Percentiles rank a stretch among this genome's conserved stretches.
Evolutionary conservation across 2,888 invertebrate species (phyloP).

Genomic region (Drosophila merina): DNA sequence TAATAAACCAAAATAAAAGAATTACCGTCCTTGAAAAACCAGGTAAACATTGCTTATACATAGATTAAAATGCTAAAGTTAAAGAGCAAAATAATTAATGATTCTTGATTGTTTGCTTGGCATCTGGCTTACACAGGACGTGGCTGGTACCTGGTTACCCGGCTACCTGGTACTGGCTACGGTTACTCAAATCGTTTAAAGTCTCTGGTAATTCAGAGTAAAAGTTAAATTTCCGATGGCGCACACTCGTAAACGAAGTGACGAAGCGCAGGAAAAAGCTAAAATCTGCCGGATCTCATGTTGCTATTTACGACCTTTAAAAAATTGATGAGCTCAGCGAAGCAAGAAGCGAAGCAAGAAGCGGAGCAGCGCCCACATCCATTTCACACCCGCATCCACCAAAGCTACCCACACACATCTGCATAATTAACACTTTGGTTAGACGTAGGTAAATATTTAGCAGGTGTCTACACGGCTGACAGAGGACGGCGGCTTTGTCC

Average conservation of each 20-base stretch:
- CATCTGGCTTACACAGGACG: not conserved
- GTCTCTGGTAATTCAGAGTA: constrained; percentile 5
- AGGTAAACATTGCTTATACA: too few relatives aligned
- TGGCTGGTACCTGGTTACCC: too few relatives aligned
- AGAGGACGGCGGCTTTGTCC: constrained; percentile 29
- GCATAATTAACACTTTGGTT: constrained; percentile 73
- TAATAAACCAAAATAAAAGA: too few relatives aligned
- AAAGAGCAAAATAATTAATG: not conserved
- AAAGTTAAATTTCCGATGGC: not conserved
- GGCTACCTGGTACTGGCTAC: not conserved
- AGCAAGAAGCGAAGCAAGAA: constrained; percentile 41
- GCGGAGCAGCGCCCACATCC: constrained; percentile 11
- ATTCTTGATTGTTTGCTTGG: not conserved
- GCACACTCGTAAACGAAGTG: not conserved
- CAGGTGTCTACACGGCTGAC: constrained; percentile 50
- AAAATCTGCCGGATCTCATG: constrained; percentile 23
- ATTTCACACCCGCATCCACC: not conserved
- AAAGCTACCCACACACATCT: constrained; percentile 31
- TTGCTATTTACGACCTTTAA: constrained; percentile 52
- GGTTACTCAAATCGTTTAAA: constrained; percentile 3
- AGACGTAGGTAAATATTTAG: constrained; percentile 70
- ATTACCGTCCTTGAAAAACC: too few relatives aligned
- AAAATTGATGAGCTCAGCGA: constrained; percentile 67
- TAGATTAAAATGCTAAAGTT: not conserved
- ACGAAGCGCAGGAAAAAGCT: constrained; percentile 1